A percentile compares a stretch with the other conserved stretches of the same genome.
Conservation (phyloP, 2,113 vertebrate species). For the Oceanites oceanicus region DNA sequence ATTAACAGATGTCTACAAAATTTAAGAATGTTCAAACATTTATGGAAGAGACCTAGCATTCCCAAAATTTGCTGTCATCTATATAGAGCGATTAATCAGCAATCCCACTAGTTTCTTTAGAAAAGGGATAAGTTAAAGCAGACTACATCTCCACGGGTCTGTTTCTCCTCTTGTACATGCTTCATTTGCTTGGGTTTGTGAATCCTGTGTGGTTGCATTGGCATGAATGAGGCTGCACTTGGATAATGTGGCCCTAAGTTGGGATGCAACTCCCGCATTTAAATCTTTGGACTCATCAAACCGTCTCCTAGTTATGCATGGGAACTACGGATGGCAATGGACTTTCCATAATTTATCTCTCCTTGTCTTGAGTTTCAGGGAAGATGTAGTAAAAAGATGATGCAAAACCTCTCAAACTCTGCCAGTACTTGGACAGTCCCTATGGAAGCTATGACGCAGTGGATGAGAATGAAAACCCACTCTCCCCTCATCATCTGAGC, state of each 20-base stretch:
- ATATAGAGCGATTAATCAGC: neutral
- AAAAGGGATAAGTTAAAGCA: neutral
- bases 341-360: neutral
- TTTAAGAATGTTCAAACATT: neutral
- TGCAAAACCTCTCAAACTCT: neutral
- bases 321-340: accelerated
- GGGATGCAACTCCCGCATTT: neutral
- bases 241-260: neutral
- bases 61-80: neutral
- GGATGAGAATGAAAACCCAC: neutral
- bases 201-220: accelerated
- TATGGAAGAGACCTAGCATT: neutral
- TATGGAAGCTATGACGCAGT: neutral
- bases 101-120: neutral
- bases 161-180: neutral
- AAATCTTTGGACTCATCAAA: neutral
- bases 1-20: neutral
- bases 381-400: neutral
- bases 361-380: neutral
- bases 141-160: neutral
- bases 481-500: neutral
- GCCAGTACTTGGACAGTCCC: neutral
- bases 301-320: accelerated
- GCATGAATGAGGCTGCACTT: neutral
- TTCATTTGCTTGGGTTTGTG: neutral